Conservation (phyloP, 2,888 invertebrate species). For the Flabesymbios commensalis region DNA sequence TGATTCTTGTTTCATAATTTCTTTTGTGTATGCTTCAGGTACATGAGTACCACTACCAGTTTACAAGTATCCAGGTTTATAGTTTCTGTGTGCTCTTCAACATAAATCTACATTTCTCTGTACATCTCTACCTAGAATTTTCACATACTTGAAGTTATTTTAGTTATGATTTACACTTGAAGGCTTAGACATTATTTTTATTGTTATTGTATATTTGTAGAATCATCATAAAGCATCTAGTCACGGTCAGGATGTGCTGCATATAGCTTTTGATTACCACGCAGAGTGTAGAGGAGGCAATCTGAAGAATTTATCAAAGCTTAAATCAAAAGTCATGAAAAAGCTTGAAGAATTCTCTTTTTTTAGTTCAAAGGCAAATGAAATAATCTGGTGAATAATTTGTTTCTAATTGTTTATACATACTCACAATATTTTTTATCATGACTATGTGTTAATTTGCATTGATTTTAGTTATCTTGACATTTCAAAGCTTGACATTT, state of each 20-base stretch:
- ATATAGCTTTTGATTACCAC: constrained; percentile 95
- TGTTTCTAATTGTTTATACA: neutral
- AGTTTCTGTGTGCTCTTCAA: too few species aligned
- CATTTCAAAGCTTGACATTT: neutral
- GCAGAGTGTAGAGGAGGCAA: constrained; percentile 87
- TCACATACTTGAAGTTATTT: too few species aligned
- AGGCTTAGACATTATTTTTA: too few species aligned
- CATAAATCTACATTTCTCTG: too few species aligned
- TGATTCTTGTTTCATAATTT: too few species aligned
- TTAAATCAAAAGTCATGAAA: constrained; percentile 79
- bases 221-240: constrained; percentile 82
- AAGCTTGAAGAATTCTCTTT: constrained; percentile 76
- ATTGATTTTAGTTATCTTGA: neutral
- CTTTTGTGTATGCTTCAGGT: too few species aligned
- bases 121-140: too few species aligned
- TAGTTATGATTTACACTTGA: too few species aligned
- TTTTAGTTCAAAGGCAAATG: constrained; percentile 62
- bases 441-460: neutral
- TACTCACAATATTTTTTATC: neutral
- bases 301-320: constrained; percentile 77
- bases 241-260: constrained; percentile 77
- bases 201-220: constrained; percentile 61
- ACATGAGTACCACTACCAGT: too few species aligned
- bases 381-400: neutral
- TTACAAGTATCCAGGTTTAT: too few species aligned